phyloP scores from a whole-genome alignment of 2,888 invertebrate species.

The Drosophila buzzatii region DNA sequence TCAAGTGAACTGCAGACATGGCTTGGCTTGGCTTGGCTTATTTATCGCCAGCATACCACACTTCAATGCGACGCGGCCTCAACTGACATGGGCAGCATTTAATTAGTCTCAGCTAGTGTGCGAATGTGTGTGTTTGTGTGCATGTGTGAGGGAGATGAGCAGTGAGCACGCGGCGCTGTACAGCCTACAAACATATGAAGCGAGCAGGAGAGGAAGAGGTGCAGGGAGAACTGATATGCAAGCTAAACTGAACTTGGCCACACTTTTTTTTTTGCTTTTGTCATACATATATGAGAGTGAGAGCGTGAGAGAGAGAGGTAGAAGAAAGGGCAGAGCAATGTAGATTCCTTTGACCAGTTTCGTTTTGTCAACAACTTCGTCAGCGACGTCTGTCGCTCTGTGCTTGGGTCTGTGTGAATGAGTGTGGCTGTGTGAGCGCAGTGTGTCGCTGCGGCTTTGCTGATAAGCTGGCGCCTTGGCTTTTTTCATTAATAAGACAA shows the following conservation, averaged over 20 bases:
- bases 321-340: not conserved
- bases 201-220: not conserved
- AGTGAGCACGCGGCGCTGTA: not conserved
- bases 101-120: constrained; percentile 54
- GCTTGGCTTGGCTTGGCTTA: constrained; percentile 48
- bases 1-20: constrained; percentile 24
- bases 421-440: constrained; percentile 38
- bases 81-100: constrained; percentile 78
- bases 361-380: constrained; percentile 67
- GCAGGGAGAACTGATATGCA: constrained; percentile 6
- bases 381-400: constrained; percentile 27
- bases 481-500: constrained; percentile 81
- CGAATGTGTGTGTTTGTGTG: not conserved
- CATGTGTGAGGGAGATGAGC: constrained; percentile 5
- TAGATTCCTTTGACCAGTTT: constrained; percentile 49
- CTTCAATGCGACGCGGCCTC: constrained; percentile 67
- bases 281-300: constrained; percentile 13
- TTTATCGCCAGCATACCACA: constrained; percentile 74
- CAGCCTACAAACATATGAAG: not conserved
- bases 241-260: constrained; percentile 44
- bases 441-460: constrained; percentile 66
- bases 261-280: constrained; percentile 60
- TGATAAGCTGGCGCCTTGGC: constrained; percentile 84
- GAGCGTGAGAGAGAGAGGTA: not conserved
- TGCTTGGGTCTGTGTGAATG: constrained; percentile 14